phyloP scores from a whole-genome alignment of 2,888 invertebrate genomes.

The Hyalella azteca region DNA sequence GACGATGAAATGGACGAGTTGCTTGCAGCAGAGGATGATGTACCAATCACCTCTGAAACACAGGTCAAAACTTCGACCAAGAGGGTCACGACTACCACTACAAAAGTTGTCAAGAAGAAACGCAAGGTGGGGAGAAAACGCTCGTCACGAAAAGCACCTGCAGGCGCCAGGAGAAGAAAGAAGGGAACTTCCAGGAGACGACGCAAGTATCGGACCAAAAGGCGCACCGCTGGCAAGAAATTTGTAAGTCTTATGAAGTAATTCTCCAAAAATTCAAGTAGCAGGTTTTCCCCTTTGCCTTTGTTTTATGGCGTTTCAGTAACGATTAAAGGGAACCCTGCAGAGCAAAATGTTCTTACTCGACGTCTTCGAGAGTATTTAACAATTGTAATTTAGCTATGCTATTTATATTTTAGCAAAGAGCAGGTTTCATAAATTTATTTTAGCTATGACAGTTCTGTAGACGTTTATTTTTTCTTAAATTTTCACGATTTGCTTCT shows the following conservation, averaged over 20 bases:
- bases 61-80: conserved; percentile 18
- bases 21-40: background rate
- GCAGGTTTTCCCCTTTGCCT: no score
- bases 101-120: conserved; percentile 45
- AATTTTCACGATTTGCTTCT: no score
- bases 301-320: no score
- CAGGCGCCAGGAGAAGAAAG: conserved; percentile 11
- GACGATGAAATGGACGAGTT: background rate
- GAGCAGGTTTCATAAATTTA: no score
- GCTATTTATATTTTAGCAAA: no score
- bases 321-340: no score
- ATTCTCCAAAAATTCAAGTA: background rate
- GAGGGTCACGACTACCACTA: conserved; percentile 39
- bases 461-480: no score
- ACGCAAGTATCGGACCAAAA: conserved; percentile 29
- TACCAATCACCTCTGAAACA: background rate
- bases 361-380: no score
- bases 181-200: conserved; percentile 35
- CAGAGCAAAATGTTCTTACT: no score
- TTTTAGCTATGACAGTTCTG: no score
- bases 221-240: background rate
- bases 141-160: conserved; percentile 38
- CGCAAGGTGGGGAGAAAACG: conserved; percentile 53
- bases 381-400: no score
- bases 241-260: background rate